These are phyloP conservation scores for Rousettus madagascariensis DNA, from an alignment of 2,797 vertebrate genomes.

Conservation along the genomic window DNA sequence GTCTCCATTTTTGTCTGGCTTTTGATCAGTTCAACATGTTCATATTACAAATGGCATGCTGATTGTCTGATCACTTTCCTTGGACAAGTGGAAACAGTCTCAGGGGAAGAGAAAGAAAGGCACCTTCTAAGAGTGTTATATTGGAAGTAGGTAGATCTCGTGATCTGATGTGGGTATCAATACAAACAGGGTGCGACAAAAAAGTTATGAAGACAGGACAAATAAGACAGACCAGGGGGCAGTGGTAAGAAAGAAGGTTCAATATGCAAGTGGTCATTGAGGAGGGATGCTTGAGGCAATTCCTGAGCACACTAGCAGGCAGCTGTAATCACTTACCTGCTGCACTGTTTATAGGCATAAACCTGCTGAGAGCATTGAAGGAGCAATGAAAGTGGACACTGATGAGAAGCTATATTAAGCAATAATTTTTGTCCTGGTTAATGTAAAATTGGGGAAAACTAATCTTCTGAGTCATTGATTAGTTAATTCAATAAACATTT, in stretches of 20 bases:
- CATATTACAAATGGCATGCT: neutral
- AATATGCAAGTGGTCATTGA: neutral
- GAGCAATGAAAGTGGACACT: neutral
- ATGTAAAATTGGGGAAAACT: neutral
- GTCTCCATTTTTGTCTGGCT: neutral
- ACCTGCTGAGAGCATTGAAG: neutral
- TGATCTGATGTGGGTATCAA: neutral
- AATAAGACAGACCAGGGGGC: neutral
- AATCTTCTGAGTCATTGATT: neutral
- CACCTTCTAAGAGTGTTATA: neutral
- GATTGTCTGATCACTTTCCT: neutral
- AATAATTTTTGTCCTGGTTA: neutral
- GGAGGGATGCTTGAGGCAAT: neutral
- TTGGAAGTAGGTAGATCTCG: neutral
- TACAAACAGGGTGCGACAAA: neutral
- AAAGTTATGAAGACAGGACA: neutral
- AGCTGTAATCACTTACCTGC: neutral
- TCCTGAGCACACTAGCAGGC: neutral
- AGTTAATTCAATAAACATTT: neutral
- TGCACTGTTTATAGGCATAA: neutral
- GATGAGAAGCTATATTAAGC: neutral
- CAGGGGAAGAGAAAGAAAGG: neutral
- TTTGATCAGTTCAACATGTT: neutral
- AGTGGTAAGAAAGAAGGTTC: neutral
- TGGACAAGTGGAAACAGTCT: neutral